Percentiles rank a stretch among this genome's conserved stretches.
These are phyloP conservation scores for Artemia franciscana DNA, from an alignment of 1,140 invertebrate genomes.

Conservation along the genomic window DNA sequence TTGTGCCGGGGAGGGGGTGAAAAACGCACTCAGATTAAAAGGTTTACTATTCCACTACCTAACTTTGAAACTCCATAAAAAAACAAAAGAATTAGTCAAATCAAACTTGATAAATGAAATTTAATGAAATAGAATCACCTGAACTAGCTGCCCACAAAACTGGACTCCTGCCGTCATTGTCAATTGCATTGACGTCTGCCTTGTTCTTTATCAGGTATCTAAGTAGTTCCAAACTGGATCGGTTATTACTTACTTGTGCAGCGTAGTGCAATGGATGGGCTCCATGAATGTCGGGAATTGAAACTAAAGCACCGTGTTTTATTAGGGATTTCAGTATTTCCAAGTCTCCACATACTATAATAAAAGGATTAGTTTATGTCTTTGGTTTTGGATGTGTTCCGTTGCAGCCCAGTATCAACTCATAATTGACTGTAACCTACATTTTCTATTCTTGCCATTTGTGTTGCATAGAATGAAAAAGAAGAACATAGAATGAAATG, in stretches of 20 bases:
- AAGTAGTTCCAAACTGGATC: constrained; percentile 45
- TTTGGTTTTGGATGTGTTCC: too few species aligned
- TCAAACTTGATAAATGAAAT: too few species aligned
- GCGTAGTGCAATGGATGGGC: constrained; percentile 92
- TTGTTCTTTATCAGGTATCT: constrained; percentile 54
- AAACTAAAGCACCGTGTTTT: constrained; percentile 52
- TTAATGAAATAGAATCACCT: constrained; percentile 25
- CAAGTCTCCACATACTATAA: constrained; percentile 62
- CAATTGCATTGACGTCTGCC: constrained; percentile 54
- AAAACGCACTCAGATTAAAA: neutral
- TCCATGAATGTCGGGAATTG: constrained; percentile 70
- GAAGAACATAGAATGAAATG: too few species aligned
- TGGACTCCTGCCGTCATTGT: constrained; percentile 75
- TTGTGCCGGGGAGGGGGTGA: neutral
- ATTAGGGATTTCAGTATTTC: constrained; percentile 63
- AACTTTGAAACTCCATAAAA: too few species aligned
- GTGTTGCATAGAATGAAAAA: too few species aligned
- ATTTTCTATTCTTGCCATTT: too few species aligned
- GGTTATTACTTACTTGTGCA: constrained; percentile 65
- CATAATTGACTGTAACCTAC: too few species aligned
- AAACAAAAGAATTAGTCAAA: too few species aligned
- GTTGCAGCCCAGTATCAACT: too few species aligned
- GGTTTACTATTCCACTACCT: neutral
- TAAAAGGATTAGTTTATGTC: too few species aligned
- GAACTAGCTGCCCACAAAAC: constrained; percentile 90